phyloP scores from a whole-genome alignment of 2,888 invertebrate species.

The Cephus runcator region DNA sequence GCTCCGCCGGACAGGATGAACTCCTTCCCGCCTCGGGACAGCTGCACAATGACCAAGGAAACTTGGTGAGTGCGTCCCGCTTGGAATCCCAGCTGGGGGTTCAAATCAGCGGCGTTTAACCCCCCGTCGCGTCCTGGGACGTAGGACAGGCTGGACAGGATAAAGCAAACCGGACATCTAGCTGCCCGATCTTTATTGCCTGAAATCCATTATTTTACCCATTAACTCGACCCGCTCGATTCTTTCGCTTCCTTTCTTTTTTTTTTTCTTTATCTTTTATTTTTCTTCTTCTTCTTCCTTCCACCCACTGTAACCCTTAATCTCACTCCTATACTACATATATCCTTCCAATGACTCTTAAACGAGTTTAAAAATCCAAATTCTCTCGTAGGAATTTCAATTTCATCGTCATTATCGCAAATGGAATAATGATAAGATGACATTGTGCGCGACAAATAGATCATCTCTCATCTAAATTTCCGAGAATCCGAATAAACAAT shows the following conservation, averaged over 20 bases:
- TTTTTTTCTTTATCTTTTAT: not conserved
- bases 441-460: too few relatives aligned
- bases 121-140: not conserved
- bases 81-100: not conserved
- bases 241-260: not conserved
- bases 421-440: not conserved
- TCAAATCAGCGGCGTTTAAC: not conserved
- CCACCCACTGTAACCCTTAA: not conserved
- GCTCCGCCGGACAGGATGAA: not conserved
- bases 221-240: constrained; percentile 61
- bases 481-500: not conserved
- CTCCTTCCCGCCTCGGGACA: not conserved
- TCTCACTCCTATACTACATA: not conserved
- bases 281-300: not conserved
- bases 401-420: not conserved
- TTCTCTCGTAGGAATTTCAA: not conserved
- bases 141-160: constrained; percentile 25
- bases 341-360: not conserved
- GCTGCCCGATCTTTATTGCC: constrained; percentile 61
- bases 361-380: not conserved
- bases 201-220: constrained; percentile 64
- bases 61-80: not conserved
- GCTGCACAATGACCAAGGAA: not conserved
- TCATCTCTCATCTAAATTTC: too few relatives aligned
- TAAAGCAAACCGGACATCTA: constrained; percentile 42